Conservation (phyloP, 2,888 invertebrate species). For the Lacanobia wlatinum region DNA sequence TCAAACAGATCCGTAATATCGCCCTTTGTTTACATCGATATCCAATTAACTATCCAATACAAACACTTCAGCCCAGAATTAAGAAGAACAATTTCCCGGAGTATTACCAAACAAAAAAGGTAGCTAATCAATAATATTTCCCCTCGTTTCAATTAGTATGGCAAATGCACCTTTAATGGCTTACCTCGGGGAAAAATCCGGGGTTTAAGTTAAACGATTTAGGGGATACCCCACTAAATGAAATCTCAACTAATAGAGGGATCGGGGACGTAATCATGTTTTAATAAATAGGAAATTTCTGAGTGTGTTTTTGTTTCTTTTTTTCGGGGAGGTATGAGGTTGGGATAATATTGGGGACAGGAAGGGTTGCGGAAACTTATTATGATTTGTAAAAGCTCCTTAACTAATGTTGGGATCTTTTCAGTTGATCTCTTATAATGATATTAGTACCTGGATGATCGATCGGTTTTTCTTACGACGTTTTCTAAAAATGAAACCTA, state of each 20-base stretch:
- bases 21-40: conserved; percentile 16
- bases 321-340: background rate
- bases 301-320: conserved; percentile 34
- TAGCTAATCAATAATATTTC: conserved; percentile 80
- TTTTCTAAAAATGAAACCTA: too few species aligned
- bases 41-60: conserved; percentile 38
- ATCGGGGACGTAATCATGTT: conserved; percentile 69
- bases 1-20: background rate
- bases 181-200: conserved; percentile 80
- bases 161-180: conserved; percentile 86
- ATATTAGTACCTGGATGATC: too few species aligned
- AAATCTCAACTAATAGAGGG: conserved; percentile 71
- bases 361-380: conserved; percentile 14
- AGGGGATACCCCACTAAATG: conserved; percentile 81
- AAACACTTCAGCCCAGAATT: conserved; percentile 29
- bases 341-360: too few species aligned
- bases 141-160: conserved; percentile 86
- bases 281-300: conserved; percentile 66
- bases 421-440: background rate
- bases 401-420: background rate
- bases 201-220: conserved; percentile 86
- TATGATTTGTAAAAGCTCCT: background rate
- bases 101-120: conserved; percentile 59
- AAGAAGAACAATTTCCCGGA: conserved; percentile 42
- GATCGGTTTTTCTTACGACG: too few species aligned